These are phyloP conservation scores for Mechanitis mazaeus DNA, from an alignment of 2,888 invertebrate species.

Conservation along the genomic window DNA sequence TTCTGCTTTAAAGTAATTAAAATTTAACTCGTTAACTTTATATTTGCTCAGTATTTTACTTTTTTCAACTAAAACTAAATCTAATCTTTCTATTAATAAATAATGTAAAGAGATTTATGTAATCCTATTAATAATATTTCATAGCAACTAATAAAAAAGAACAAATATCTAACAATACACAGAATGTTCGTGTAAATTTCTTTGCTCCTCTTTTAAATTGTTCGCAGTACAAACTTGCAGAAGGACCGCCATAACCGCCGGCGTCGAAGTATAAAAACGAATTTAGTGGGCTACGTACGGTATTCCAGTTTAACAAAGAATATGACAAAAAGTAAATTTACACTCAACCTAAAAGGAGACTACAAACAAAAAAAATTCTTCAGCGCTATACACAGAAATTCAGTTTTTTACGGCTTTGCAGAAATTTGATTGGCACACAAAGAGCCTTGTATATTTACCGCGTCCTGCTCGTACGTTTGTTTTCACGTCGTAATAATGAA, in stretches of 20 bases:
- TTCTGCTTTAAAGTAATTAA: constrained; percentile 1
- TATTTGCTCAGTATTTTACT: background rate
- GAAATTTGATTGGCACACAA: constrained; percentile 59
- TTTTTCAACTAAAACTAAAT: background rate
- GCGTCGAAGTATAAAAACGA: constrained; percentile 16
- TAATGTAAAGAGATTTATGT: too few species aligned
- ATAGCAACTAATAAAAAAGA: background rate
- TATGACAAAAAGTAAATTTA: constrained; percentile 25
- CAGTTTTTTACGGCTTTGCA: constrained; percentile 32
- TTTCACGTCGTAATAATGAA: constrained; percentile 54
- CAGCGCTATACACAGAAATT: constrained; percentile 21
- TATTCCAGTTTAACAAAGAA: constrained; percentile 23
- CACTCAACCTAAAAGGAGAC: constrained; percentile 16
- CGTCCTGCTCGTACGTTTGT: constrained; percentile 40
- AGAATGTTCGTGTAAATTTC: background rate
- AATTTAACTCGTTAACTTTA: background rate
- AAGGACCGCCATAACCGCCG: constrained; percentile 5
- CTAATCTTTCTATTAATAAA: background rate
- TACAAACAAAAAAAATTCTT: constrained; percentile 18
- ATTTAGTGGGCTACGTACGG: constrained; percentile 15
- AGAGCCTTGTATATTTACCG: constrained; percentile 39
- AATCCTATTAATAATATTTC: background rate
- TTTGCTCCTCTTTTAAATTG: constrained; percentile 9
- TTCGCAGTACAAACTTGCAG: constrained; percentile 5
- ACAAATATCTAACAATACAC: background rate